phyloP scores from a whole-genome alignment of 2,113 vertebrate species.

The Lasiurus cinereus region DNA sequence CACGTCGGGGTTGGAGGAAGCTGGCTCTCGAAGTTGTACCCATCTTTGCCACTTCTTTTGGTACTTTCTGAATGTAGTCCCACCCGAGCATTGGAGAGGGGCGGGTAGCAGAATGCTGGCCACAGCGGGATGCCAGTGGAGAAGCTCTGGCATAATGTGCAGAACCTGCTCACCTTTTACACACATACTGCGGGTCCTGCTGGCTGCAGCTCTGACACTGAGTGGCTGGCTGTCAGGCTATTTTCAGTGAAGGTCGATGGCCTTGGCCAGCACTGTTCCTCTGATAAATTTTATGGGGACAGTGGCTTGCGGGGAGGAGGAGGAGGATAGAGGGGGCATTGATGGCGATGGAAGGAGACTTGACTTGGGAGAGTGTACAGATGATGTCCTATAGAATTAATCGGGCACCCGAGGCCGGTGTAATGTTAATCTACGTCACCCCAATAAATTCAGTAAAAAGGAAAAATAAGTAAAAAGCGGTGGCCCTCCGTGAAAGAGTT shows the following conservation, averaged over 20 bases:
- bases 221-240: background rate
- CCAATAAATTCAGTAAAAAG: background rate
- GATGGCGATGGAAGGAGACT: background rate
- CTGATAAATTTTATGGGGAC: background rate
- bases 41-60: slow-evolving; percentile 14
- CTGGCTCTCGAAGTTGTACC: background rate
- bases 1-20: background rate
- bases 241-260: slow-evolving; percentile 45
- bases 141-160: background rate
- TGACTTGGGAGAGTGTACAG: background rate
- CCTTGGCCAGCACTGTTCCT: background rate
- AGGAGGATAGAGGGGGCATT: background rate
- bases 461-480: background rate
- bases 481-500: background rate
- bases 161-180: background rate
- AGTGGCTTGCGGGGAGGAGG: background rate
- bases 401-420: background rate
- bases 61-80: slow-evolving; percentile 19
- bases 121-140: background rate
- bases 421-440: background rate
- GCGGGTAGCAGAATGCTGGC: background rate
- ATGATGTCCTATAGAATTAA: background rate
- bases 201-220: background rate
- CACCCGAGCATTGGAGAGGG: background rate
- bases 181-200: background rate